Conservation (phyloP, 2,797 vertebrate species). For the Spatula versicolor region DNA sequence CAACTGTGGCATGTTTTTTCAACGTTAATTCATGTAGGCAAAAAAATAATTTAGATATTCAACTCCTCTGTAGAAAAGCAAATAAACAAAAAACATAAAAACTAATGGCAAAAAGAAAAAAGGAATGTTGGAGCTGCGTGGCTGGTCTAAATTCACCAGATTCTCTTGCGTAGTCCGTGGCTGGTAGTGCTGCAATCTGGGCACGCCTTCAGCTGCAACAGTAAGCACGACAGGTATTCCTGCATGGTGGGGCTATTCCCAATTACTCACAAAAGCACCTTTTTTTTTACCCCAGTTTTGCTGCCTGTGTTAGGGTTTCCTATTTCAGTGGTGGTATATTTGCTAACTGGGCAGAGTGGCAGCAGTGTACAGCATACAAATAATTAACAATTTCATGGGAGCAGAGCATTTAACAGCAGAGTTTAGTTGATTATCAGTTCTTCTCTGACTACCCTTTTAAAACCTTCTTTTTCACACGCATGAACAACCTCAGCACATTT, state of each 20-base stretch:
- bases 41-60: not conserved
- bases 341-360: not conserved
- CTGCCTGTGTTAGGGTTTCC: not conserved
- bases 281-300: not conserved
- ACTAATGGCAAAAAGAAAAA: not conserved
- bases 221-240: not conserved
- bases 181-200: not conserved
- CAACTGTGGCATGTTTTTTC: not conserved
- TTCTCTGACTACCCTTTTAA: not conserved
- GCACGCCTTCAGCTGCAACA: not conserved
- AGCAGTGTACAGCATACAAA: not conserved
- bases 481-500: not conserved
- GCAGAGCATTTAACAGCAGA: not conserved
- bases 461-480: not conserved
- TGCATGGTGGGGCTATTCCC: not conserved
- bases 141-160: not conserved
- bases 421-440: not conserved
- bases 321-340: not conserved
- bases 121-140: not conserved
- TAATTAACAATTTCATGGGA: not conserved
- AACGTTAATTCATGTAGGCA: not conserved
- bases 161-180: accelerated
- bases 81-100: not conserved
- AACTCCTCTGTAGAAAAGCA: not conserved
- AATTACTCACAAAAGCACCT: not conserved